A percentile compares a stretch with the other conserved stretches of the same genome.
Evolutionary conservation across 2,888 invertebrate genomes (phyloP).

Genomic region (Tiliacea citrago): DNA sequence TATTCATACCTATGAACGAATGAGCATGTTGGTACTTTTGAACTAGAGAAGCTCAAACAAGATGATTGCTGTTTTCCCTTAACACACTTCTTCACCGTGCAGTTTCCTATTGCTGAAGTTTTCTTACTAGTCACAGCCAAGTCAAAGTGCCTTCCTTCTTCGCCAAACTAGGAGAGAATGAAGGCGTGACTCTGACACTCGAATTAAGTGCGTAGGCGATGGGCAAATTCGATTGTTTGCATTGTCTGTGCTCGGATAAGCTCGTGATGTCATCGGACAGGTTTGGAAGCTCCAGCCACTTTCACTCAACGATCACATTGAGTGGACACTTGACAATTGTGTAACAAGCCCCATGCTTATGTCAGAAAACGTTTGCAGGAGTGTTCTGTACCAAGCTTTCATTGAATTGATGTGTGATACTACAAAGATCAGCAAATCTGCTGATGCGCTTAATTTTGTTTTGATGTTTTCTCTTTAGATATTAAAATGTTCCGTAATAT

Average conservation of each 20-base stretch:
- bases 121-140: slow-evolving; percentile 11
- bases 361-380: slow-evolving; percentile 30
- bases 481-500: too few relatives aligned
- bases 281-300: slow-evolving; percentile 74
- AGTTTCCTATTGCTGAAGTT: slow-evolving; percentile 7
- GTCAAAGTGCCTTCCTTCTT: slow-evolving; percentile 14
- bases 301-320: slow-evolving; percentile 68
- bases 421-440: too few relatives aligned
- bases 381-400: slow-evolving; percentile 25
- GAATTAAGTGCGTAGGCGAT: slow-evolving; percentile 36
- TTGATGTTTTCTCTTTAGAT: too few relatives aligned
- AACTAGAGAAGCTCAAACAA: neutral
- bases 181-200: neutral
- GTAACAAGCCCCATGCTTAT: slow-evolving; percentile 65
- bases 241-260: slow-evolving; percentile 61
- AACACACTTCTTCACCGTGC: neutral
- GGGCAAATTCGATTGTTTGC: slow-evolving; percentile 55
- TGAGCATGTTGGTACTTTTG: neutral
- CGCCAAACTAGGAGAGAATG: neutral
- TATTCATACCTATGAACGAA: neutral
- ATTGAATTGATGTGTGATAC: neutral
- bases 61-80: neutral
- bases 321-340: slow-evolving; percentile 70
- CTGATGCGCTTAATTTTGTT: too few relatives aligned
- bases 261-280: slow-evolving; percentile 77